Percentiles rank a stretch among this genome's conserved stretches.
Conservation (phyloP, 2,113 vertebrate species). For the Cynopterus brachyotis region DNA sequence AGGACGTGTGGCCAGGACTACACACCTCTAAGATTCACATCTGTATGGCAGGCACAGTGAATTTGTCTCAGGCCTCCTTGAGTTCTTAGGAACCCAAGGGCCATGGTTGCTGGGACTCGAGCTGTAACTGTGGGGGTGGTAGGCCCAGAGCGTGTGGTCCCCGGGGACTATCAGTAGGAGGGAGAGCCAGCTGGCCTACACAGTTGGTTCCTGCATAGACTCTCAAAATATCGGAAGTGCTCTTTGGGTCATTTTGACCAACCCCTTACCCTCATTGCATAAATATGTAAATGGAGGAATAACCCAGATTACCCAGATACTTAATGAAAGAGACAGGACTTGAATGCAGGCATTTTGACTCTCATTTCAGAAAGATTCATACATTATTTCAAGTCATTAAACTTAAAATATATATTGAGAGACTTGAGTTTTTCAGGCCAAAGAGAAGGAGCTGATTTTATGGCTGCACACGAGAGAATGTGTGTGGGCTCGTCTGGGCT, state of each 20-base stretch:
- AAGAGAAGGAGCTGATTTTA: constrained; percentile 36
- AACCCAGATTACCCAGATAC: too few relatives aligned
- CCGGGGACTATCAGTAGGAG: not conserved
- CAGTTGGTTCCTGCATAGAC: not conserved
- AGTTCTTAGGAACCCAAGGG: not conserved
- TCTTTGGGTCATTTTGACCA: not conserved
- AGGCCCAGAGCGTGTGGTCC: not conserved
- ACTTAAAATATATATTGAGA: constrained; percentile 21
- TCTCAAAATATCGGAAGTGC: not conserved
- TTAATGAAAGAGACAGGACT: not conserved
- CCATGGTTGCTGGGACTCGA: not conserved
- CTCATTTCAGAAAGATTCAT: not conserved
- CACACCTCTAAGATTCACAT: not conserved
- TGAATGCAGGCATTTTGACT: not conserved
- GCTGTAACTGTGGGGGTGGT: not conserved
- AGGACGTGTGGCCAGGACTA: not conserved
- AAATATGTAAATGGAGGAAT: not conserved
- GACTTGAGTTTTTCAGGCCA: constrained; percentile 24
- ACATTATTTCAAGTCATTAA: constrained; percentile 17
- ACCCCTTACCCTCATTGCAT: not conserved
- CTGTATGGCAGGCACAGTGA: not conserved
- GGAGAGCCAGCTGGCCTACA: not conserved
- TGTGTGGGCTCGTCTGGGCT: constrained; percentile 41
- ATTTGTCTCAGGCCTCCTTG: not conserved
- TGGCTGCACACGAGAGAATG: not conserved